Evolutionary conservation across 2,797 vertebrate species (phyloP).

Genomic region (Sebastiscus tertius): DNA sequence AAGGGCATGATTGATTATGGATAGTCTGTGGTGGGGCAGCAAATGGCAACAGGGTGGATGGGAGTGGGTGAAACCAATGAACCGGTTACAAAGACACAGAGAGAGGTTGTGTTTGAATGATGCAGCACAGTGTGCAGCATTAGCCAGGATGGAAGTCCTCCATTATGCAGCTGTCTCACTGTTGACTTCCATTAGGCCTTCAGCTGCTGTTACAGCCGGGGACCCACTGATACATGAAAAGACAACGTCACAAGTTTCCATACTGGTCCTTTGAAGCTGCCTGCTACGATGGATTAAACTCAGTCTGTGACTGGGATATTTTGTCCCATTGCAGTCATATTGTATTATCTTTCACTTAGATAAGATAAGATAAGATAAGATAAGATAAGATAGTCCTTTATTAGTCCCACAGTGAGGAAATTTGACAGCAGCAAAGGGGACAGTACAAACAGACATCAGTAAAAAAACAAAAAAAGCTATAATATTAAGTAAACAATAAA

Average conservation of each 20-base stretch:
- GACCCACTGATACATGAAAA: background rate
- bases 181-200: conserved; percentile 5
- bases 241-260: background rate
- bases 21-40: conserved; percentile 17
- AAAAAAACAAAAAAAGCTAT: too few species aligned
- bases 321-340: too few species aligned
- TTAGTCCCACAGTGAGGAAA: too few species aligned
- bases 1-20: conserved; percentile 43
- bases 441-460: too few species aligned
- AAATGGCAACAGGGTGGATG: conserved; percentile 10
- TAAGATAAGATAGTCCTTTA: too few species aligned
- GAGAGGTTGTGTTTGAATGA: background rate
- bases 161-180: conserved; percentile 16
- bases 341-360: too few species aligned
- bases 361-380: too few species aligned
- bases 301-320: background rate
- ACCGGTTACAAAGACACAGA: conserved; percentile 3
- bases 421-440: too few species aligned
- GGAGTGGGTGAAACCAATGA: conserved; percentile 16
- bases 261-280: background rate
- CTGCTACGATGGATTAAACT: background rate
- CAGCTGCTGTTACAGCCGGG: background rate
- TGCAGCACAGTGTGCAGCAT: background rate
- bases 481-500: background rate
- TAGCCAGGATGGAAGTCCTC: background rate